Evolutionary conservation across 2,113 vertebrate genomes (phyloP).

Genomic region (Sardina pilchardus): DNA sequence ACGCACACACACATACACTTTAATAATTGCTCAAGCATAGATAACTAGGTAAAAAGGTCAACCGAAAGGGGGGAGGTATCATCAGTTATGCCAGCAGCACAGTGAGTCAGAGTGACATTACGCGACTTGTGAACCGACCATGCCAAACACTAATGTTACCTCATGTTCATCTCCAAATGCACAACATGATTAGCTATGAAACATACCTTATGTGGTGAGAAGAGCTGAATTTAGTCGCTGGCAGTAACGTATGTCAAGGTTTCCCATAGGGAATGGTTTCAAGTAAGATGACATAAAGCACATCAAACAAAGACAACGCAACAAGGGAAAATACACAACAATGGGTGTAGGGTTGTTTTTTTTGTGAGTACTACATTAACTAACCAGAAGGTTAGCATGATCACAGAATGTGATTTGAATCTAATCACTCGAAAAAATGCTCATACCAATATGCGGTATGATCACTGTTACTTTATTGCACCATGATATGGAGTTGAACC

Average conservation of each 20-base stretch:
- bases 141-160: neutral
- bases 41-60: slow-evolving; percentile 1
- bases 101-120: slow-evolving; percentile 8
- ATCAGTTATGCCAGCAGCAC: slow-evolving; percentile 8
- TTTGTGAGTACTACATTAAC: neutral
- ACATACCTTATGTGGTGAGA: too few species aligned
- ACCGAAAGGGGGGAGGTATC: neutral
- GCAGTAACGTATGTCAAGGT: neutral
- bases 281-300: slow-evolving; percentile 16
- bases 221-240: neutral
- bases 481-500: neutral
- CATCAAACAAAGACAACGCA: neutral
- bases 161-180: neutral
- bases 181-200: neutral
- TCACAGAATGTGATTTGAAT: neutral
- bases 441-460: slow-evolving; percentile 1
- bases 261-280: slow-evolving; percentile 11
- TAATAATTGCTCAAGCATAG: neutral
- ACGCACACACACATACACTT: neutral
- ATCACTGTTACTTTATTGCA: neutral
- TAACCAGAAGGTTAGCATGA: neutral
- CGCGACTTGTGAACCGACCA: neutral
- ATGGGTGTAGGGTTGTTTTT: neutral
- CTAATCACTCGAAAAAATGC: neutral
- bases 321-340: neutral